Evolutionary conservation across 2,888 invertebrate genomes (phyloP), one percentile per base, ranked within the genome.

Genomic region (Calameuta filiformis): DNA sequence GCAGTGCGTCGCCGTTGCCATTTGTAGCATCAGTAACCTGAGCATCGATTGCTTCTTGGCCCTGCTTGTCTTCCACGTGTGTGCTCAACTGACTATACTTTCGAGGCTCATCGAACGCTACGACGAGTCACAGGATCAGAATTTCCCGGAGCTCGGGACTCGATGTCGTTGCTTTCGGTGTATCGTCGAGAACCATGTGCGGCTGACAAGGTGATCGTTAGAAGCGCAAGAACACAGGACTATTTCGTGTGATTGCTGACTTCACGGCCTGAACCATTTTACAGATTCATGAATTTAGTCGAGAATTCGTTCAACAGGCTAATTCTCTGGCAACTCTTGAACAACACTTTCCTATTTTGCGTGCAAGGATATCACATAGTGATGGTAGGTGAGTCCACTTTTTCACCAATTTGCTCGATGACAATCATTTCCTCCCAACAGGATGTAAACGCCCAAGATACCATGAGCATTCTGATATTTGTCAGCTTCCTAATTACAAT

Each of bases 51-150:
- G 78, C 73, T 81, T 80, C 33, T 71, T 82, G 33, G 73, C 75
- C 31, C 69, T 82, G n/a, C 77, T 81, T 3, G 78, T 81, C n/a
- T 79, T 83, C 30, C 84, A 84, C 69, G 80, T 77, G 30, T 82
- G 81, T 69, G 82, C 82, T 3, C 85, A 84, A 73, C 77, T 85
- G 37, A 79, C 80, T 12, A 30, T 82, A 31, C 74, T 83, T 12
- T 76, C 79, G 11, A 77, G 79, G 11, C 76, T 71, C 11, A 71
- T 85, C 12, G 35, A 69, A 30, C 15, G 40, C 40, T 40, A 15
- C 40, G 15, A 40, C 15, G 40, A 15, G 40, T 15, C 4, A 6
- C 40, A 40, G 40, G 15, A 15, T 40, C 6, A 15, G 40, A 6
- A 15, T 15, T 40, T 40, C 6, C 40, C 15, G 4, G 1, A 15